Evolutionary conservation across 2,888 invertebrate species (phyloP), one percentile per base, ranked within the genome.

Genomic region (Schizotus pectinicornis): DNA sequence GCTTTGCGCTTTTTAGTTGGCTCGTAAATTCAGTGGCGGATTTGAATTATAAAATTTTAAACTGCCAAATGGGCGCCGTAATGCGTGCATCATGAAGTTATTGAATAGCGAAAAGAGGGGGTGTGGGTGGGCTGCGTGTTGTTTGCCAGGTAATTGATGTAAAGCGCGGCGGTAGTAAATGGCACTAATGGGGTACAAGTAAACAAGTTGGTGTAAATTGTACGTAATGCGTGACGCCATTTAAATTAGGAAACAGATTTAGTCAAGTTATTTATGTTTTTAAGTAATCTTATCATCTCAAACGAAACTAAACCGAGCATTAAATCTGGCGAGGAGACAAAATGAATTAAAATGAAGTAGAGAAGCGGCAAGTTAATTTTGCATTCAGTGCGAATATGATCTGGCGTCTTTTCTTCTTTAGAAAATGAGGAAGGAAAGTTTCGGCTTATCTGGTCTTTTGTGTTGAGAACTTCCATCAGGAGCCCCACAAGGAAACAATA

Each of bases 381-480:
- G 69, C 71, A 74, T 74, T 74, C 73, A 70, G 62, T 62, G 73
- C 70, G 73, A 74, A 74, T 74, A 74, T 74, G 74, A 74, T 74
- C 72, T 70, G 72, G 67, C 66, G 73, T 72, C 72, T 69, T 72
- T 73, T 73, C 72, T 73, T 73, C 73, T 67, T 63, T 66, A 66
- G 68, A 68, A 73, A 67, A 71, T 71, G 70, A 69, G 70, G 67
- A 69, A 69, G 70, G 67, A 68, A 72, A 73, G 68, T 73, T 71
- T 67, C 67, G 69, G 74, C 74, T 75, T 75, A 74, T 74, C 75
- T 74, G 69, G 65, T 69, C 74, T 71, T 73, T 74, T 75, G 74
- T 74, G 72, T 64, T 61, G 67, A 64, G 67, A 74, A 72, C 65
- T 71, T 72, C 71, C 72, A 74, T 75, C 73, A 73, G 67, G 69